Percentiles rank a stretch among this genome's conserved stretches.
Evolutionary conservation across 2,113 vertebrate genomes (phyloP).

Genomic region (Cyanoliseus patagonus): DNA sequence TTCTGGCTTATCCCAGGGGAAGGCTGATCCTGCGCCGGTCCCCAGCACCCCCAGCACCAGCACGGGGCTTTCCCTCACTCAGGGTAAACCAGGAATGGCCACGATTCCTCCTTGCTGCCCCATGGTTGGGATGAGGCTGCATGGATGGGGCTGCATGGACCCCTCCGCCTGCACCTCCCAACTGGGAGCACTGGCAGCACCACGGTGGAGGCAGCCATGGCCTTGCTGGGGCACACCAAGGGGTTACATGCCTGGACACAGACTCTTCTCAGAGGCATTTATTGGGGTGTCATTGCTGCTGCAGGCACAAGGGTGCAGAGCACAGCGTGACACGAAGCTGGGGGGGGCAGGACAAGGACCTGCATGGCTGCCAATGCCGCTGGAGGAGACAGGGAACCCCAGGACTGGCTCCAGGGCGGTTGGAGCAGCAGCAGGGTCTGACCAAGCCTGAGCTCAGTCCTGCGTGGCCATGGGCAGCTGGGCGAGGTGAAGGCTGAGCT

Average conservation of each 20-base stretch:
- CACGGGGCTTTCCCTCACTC: rapidly evolving
- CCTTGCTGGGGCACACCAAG: background rate
- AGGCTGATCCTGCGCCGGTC: background rate
- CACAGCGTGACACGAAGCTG: background rate
- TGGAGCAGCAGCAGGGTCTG: background rate
- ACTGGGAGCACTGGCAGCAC: background rate
- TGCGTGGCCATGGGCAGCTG: background rate
- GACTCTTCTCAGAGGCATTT: background rate
- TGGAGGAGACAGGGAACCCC: background rate
- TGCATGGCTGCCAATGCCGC: rapidly evolving
- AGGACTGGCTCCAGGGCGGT: background rate
- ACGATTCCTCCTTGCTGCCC: background rate
- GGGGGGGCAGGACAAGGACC: background rate
- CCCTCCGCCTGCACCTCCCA: rapidly evolving
- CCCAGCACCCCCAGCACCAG: background rate
- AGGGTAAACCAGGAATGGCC: background rate
- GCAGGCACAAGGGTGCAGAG: background rate
- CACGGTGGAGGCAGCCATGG: background rate
- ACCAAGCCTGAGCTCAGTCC: background rate
- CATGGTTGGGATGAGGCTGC: background rate
- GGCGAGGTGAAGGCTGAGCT: background rate
- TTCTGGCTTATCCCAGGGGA: background rate
- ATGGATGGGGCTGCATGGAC: background rate
- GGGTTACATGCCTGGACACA: background rate
- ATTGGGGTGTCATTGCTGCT: background rate